Conservation (phyloP, 2,113 vertebrate genomes). For the Procavia capensis region DNA sequence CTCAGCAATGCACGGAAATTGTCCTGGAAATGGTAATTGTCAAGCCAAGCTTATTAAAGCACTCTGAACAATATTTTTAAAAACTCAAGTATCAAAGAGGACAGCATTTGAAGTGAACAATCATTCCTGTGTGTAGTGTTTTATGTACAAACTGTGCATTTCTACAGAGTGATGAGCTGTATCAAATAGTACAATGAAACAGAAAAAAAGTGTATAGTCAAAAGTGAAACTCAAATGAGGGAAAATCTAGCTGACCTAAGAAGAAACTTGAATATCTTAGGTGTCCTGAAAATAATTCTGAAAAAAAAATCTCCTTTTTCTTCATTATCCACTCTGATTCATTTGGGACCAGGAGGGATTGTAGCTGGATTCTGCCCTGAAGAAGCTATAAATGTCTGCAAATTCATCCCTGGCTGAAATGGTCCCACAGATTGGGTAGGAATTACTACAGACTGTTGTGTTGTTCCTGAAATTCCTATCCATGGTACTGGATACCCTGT, state of each 20-base stretch:
- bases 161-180: conserved; percentile 71
- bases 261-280: conserved; percentile 63
- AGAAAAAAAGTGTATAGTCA: conserved; percentile 10
- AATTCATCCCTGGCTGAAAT: conserved; percentile 80
- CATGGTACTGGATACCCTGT: conserved; percentile 84
- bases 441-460: conserved; percentile 82
- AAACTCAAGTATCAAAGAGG: conserved; percentile 85
- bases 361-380: conserved; percentile 80
- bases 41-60: conserved; percentile 79
- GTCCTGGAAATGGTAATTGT: conserved; percentile 75
- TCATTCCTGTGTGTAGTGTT: conserved; percentile 74
- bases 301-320: conserved; percentile 47
- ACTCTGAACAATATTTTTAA: conserved; percentile 73
- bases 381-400: conserved; percentile 77
- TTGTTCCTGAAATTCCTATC: conserved; percentile 83
- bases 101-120: conserved; percentile 83
- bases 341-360: conserved; percentile 85
- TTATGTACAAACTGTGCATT: conserved; percentile 76
- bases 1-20: conserved; percentile 59
- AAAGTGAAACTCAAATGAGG: conserved; percentile 63
- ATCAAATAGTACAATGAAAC: conserved; percentile 67
- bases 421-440: conserved; percentile 77
- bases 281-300: conserved; percentile 59
- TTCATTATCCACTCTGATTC: conserved; percentile 64
- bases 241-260: conserved; percentile 58